Conservation (phyloP, 2,888 invertebrate species). For the Flabesymbios commensalis region DNA sequence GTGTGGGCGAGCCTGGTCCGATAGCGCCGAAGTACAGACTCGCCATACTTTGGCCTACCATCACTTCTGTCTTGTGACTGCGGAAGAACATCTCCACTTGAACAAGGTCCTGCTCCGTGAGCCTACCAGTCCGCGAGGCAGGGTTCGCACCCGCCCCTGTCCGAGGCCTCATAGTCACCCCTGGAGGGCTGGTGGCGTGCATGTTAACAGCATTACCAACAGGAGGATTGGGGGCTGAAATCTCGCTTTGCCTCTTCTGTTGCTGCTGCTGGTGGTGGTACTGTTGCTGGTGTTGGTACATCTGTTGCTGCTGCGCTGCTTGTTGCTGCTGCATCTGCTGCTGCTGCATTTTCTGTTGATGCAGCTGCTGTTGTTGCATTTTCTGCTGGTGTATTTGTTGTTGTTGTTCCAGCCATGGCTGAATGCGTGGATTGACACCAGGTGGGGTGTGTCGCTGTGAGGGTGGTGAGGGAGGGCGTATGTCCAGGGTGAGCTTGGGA, state of each 20-base stretch:
- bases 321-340: not conserved
- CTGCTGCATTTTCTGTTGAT: not conserved
- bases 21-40: conserved; percentile 57
- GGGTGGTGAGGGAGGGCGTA: conserved; percentile 7
- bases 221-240: no score
- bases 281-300: not conserved
- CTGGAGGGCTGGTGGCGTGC: no score
- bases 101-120: conserved; percentile 47
- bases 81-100: conserved; percentile 63
- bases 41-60: conserved; percentile 76
- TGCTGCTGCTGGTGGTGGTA: not conserved
- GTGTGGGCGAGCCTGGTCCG: not conserved
- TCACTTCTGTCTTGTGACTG: conserved; percentile 78
- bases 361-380: not conserved
- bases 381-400: not conserved
- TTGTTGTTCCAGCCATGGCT: not conserved
- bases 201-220: no score
- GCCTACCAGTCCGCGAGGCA: not conserved
- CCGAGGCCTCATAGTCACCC: no score
- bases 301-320: not conserved
- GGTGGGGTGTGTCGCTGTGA: no score
- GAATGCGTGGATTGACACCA: no score
- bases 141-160: not conserved
- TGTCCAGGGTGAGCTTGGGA: no score
- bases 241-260: not conserved